A percentile compares a stretch with the other conserved stretches of the same genome.
These are phyloP conservation scores for Apocheima hispidaria DNA, from an alignment of 2,888 invertebrate species.

Conservation along the genomic window DNA sequence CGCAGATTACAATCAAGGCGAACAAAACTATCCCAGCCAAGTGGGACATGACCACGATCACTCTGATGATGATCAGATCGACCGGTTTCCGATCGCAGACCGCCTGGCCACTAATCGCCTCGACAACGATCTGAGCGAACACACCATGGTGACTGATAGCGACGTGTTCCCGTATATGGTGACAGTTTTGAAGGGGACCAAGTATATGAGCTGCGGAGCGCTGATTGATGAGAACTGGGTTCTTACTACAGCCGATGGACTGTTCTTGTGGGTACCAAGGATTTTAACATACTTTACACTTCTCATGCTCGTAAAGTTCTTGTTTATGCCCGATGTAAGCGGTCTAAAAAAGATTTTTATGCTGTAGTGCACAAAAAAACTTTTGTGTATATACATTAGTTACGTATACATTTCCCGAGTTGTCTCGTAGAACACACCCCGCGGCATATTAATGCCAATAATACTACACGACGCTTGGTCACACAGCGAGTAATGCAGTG, in stretches of 20 bases:
- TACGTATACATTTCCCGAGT: too few species aligned
- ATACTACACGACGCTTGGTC: too few species aligned
- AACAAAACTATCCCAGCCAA: neutral
- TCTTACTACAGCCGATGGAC: conserved; percentile 68
- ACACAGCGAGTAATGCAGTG: too few species aligned
- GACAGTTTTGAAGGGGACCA: conserved; percentile 64
- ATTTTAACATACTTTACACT: too few species aligned
- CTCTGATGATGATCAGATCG: neutral
- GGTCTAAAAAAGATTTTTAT: too few species aligned
- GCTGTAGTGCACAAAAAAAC: too few species aligned
- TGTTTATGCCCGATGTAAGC: too few species aligned
- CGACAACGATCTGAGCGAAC: conserved; percentile 50
- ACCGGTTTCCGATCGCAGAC: neutral
- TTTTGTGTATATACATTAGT: too few species aligned
- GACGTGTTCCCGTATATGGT: conserved; percentile 70
- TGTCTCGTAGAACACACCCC: too few species aligned
- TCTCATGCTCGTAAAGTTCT: too few species aligned
- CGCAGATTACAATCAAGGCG: neutral
- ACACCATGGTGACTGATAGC: conserved; percentile 56
- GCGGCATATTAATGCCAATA: too few species aligned
- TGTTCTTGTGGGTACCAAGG: conserved; percentile 66
- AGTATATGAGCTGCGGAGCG: conserved; percentile 69
- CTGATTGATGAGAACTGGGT: conserved; percentile 72
- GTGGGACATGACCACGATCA: neutral
- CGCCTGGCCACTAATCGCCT: neutral